Evolutionary conservation across 2,113 vertebrate species (phyloP).

Genomic region (Hemicordylus capensis): DNA sequence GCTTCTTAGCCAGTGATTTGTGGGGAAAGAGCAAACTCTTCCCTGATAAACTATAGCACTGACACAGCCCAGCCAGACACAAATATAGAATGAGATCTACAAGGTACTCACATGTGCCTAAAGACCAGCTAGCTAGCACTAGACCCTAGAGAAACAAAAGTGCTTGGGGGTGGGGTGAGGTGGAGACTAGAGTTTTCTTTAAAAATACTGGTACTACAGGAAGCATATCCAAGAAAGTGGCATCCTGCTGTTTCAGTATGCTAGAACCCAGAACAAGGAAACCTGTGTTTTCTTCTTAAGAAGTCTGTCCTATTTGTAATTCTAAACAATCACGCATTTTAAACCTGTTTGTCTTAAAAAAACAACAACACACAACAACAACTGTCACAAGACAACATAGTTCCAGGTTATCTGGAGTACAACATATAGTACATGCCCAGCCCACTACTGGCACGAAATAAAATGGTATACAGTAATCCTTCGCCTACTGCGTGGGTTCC

Average conservation of each 20-base stretch:
- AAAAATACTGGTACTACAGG: background rate
- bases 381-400: background rate
- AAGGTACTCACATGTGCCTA: background rate
- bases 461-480: no score
- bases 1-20: background rate
- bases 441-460: background rate
- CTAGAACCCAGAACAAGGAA: background rate
- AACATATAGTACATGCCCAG: background rate
- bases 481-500: no score
- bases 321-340: background rate
- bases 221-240: background rate
- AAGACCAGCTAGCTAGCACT: background rate
- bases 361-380: no score
- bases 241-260: background rate
- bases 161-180: background rate
- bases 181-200: background rate
- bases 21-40: no score
- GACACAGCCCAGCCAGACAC: background rate
- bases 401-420: background rate
- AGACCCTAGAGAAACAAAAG: no score
- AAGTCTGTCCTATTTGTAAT: background rate
- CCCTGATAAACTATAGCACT: no score
- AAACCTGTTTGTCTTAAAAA: background rate
- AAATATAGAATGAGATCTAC: background rate
- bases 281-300: background rate